phyloP scores from a whole-genome alignment of 2,888 invertebrate species.

The Archips crataeganus region DNA sequence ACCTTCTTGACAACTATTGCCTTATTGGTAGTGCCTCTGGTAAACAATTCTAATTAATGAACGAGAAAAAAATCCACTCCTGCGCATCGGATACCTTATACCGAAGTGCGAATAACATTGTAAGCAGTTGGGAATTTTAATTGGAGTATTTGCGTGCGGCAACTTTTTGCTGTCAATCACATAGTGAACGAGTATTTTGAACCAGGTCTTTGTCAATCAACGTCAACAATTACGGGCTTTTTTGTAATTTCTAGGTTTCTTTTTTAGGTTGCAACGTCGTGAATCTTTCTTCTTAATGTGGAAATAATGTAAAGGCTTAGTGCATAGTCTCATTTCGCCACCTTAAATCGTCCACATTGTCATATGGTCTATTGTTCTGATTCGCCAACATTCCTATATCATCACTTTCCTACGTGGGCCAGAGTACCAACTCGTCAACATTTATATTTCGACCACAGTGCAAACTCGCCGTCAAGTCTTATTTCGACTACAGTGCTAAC shows the following conservation, averaged over 20 bases:
- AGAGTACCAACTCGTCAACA: too few species aligned
- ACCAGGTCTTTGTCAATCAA: background rate
- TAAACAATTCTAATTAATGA: conserved; percentile 34
- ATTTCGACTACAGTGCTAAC: too few species aligned
- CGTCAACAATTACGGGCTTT: background rate
- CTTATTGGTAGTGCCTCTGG: conserved; percentile 1
- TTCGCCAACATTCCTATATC: too few species aligned
- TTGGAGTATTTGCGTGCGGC: conserved; percentile 26
- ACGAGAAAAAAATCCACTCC: conserved; percentile 17
- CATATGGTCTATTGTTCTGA: too few species aligned
- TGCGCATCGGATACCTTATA: conserved; percentile 31
- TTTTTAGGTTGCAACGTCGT: background rate
- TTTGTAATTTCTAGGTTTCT: background rate
- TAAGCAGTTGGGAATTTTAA: conserved; percentile 34
- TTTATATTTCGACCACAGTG: too few species aligned
- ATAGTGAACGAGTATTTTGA: conserved; percentile 3
- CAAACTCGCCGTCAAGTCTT: too few species aligned
- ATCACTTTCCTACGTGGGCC: too few species aligned
- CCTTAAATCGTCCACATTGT: too few species aligned
- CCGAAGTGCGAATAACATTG: conserved; percentile 39
- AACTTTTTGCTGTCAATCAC: conserved; percentile 2
- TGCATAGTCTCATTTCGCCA: too few species aligned
- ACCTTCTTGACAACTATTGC: background rate
- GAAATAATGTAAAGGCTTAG: background rate
- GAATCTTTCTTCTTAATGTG: background rate